These are phyloP conservation scores for Lasiommata megera DNA, from an alignment of 2,888 invertebrate genomes.

Conservation along the genomic window DNA sequence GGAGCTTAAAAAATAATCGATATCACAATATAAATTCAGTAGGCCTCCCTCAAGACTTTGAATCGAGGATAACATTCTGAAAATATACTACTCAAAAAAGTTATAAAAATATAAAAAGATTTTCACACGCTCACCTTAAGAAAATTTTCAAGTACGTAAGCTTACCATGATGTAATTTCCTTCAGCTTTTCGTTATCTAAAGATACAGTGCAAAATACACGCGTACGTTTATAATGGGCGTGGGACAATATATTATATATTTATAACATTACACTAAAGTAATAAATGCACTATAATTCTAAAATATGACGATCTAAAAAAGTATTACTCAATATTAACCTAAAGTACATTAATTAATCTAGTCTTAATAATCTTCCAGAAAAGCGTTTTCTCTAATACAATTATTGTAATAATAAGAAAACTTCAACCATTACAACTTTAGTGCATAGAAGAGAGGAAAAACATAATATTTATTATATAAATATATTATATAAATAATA, in stretches of 20 bases:
- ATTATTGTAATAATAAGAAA: no score
- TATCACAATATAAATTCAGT: slow-evolving; percentile 76
- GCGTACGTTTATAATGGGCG: neutral
- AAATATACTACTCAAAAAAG: slow-evolving; percentile 53
- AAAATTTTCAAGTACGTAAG: neutral
- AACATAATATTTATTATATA: no score
- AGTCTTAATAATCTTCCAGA: no score
- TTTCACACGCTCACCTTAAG: neutral
- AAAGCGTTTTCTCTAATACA: no score
- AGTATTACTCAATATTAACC: no score
- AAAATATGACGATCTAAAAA: neutral
- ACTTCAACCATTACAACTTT: no score
- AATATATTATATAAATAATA: no score
- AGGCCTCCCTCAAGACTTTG: slow-evolving; percentile 67
- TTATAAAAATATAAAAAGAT: neutral
- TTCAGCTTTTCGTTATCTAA: neutral
- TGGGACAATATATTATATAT: neutral
- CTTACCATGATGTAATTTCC: neutral
- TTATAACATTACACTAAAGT: neutral
- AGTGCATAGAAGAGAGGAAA: no score
- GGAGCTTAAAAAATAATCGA: slow-evolving; percentile 25
- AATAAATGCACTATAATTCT: slow-evolving; percentile 13
- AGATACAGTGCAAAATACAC: neutral
- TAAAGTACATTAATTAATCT: no score
- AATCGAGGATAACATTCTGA: slow-evolving; percentile 75